These are phyloP conservation scores for Sarcoramphus papa DNA, from an alignment of 2,797 vertebrate species.

Conservation along the genomic window DNA sequence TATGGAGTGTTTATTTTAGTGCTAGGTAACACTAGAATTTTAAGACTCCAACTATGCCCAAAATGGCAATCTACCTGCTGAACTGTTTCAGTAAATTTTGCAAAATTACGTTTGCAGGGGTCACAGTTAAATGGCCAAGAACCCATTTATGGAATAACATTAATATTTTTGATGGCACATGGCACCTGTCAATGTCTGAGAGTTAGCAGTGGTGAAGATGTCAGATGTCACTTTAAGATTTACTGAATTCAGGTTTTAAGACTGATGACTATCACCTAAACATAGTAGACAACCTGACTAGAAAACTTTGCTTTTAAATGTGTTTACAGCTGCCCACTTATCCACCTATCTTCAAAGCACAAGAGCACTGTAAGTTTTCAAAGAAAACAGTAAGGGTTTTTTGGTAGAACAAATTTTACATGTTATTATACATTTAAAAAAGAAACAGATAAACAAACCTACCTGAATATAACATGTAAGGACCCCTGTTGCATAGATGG, in stretches of 20 bases:
- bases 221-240: not conserved
- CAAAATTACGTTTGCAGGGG: not conserved
- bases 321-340: not conserved
- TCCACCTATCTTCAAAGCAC: not conserved
- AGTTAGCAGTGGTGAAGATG: not conserved
- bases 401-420: not conserved
- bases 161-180: not conserved
- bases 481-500: conserved; percentile 98
- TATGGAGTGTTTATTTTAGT: not conserved
- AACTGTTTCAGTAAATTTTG: not conserved
- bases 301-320: not conserved
- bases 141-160: not conserved
- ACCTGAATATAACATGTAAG: conserved; percentile 99
- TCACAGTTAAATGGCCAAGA: not conserved
- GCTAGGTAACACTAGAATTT: not conserved
- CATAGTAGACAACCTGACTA: not conserved
- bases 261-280: not conserved
- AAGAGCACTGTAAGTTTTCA: not conserved
- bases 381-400: not conserved
- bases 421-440: not conserved
- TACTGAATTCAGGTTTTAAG: not conserved
- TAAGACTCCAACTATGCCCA: not conserved
- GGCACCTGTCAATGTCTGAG: not conserved
- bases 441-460: not conserved
- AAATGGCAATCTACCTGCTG: not conserved